Evolutionary conservation across 2,797 vertebrate genomes (phyloP), one percentile per base, ranked within the genome.

Genomic region (Coregonus sp.): DNA sequence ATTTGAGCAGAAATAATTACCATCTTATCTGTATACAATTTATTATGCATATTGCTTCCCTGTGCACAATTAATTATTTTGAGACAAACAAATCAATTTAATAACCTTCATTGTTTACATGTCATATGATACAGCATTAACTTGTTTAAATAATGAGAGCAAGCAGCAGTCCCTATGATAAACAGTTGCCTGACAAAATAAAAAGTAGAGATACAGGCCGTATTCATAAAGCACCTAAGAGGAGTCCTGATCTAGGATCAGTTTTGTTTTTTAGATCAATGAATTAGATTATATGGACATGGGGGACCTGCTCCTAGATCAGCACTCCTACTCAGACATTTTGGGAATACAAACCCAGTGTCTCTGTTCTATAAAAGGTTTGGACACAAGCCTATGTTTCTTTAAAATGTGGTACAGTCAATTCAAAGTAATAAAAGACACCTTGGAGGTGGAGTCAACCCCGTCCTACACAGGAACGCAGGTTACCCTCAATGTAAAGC

Each of bases 381-480:
- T 73, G 78, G 80, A 81, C 63, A 76, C 47, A 73, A 84, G 77
- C 83, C 35, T 81, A 83, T 29, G 52, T 1, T 1, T 80, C 59
- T 83, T 77, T 78, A 86, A 83, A 86, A 82, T 75, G 70, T 73
- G 76, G n/a, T 11, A 83, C 9, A 68, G 40, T 75, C 86, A 86
- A 86, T 78, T 86, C 78, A 85, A 78, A 77, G 67, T 74, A 78
- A 85, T 82, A 85, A 85, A 87, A 86, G 80, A 75, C 80, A 78
- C 69, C 81, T 67, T 72, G 52, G 56, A 74, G 81, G 79, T 78
- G 67, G 70, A 73, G 70, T 40, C 69, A 52, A 76, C 70, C 20
- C 6, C 56, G 73, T 75, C 81, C 76, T 73, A 76, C 81, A 70
- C 31, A 79, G 81, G 89, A 90, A 90, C 86, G 83, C 84, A 80